Evolutionary conservation across 2,113 vertebrate genomes (phyloP).

Genomic region (Chelonoidis abingdonii): DNA sequence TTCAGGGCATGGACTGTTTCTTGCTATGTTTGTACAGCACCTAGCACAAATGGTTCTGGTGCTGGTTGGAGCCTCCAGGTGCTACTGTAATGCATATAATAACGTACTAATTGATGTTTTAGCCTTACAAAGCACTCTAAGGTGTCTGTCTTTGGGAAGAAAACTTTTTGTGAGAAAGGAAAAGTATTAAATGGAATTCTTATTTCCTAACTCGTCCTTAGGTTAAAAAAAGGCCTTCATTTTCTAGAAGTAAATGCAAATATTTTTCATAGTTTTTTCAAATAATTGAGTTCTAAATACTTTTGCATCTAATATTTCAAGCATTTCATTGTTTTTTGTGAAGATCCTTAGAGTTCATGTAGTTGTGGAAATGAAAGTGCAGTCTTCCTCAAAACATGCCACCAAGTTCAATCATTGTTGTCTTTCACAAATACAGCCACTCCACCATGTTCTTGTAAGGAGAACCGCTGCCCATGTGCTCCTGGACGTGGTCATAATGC

Average conservation of each 20-base stretch:
- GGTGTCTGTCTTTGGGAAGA: neutral
- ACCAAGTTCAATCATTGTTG: neutral
- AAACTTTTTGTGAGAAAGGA: neutral
- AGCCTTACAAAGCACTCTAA: neutral
- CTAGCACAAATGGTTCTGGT: neutral
- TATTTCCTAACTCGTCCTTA: neutral
- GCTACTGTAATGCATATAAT: neutral
- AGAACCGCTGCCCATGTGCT: neutral
- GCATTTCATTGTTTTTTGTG: neutral
- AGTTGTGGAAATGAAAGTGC: neutral
- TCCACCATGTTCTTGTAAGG: neutral
- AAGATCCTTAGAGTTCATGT: neutral
- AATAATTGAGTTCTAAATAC: neutral
- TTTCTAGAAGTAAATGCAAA: neutral
- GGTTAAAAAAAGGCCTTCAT: neutral
- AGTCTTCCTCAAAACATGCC: neutral
- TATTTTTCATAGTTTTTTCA: neutral
- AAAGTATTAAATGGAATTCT: neutral
- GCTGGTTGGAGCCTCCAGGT: neutral
- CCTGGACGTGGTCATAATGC: neutral
- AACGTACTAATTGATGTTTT: neutral
- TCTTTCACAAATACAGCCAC: neutral
- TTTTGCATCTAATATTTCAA: neutral
- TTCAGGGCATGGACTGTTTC: neutral
- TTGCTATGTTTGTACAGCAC: neutral